Evolutionary conservation across 2,888 invertebrate genomes (phyloP).

Genomic region (Camptogramma bilineatum): DNA sequence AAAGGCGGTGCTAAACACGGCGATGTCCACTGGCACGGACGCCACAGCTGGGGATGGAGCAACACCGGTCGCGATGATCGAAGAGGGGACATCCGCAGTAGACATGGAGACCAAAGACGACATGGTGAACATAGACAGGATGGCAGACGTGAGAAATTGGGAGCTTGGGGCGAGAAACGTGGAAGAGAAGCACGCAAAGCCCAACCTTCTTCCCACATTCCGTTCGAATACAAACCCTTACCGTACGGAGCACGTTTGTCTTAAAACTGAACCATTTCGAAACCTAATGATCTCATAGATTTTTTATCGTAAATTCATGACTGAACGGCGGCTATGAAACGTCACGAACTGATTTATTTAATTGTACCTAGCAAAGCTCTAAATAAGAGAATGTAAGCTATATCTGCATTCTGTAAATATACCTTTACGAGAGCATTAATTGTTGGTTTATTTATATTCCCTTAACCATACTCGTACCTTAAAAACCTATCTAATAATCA

Average conservation of each 20-base stretch:
- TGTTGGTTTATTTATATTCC: slow-evolving; percentile 12
- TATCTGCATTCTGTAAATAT: slow-evolving; percentile 32
- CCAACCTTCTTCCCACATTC: slow-evolving; percentile 18
- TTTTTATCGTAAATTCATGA: background rate
- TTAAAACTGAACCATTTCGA: slow-evolving; percentile 6
- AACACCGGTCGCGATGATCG: slow-evolving; percentile 20
- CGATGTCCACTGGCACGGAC: slow-evolving; percentile 6
- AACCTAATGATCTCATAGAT: slow-evolving; percentile 20
- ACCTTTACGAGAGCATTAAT: slow-evolving; percentile 25
- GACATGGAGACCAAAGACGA: slow-evolving; percentile 7
- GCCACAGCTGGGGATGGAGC: slow-evolving; percentile 32
- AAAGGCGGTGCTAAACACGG: background rate
- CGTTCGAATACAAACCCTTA: slow-evolving; percentile 28
- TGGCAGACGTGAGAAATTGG: slow-evolving; percentile 4
- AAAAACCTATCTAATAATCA: background rate
- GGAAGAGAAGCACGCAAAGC: slow-evolving; percentile 19
- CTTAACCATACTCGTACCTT: background rate
- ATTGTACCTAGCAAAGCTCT: slow-evolving; percentile 32
- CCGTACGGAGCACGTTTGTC: slow-evolving; percentile 28
- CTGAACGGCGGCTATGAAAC: slow-evolving; percentile 18
- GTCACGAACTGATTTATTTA: slow-evolving; percentile 16
- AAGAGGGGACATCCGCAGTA: background rate
- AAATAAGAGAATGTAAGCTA: slow-evolving; percentile 29
- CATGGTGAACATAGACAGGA: slow-evolving; percentile 1
- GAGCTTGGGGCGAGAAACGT: slow-evolving; percentile 13